phyloP scores from a whole-genome alignment of 2,113 vertebrate genomes.

The Lipophrys pholis region DNA sequence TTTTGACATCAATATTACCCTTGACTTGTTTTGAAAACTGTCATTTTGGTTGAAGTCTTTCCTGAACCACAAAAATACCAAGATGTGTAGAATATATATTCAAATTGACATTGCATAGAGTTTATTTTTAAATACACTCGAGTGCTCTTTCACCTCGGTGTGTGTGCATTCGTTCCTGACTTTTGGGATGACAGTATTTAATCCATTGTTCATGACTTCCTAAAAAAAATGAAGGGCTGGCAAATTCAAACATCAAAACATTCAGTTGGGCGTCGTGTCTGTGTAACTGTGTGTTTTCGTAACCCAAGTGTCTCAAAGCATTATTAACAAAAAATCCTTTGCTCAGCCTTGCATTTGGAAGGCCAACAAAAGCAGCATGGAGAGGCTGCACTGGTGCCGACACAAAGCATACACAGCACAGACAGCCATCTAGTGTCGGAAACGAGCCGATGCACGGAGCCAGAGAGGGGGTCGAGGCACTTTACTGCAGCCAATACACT shows the following conservation, averaged over 20 bases:
- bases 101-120: slow-evolving; percentile 68
- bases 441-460: slow-evolving; percentile 40
- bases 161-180: slow-evolving; percentile 60
- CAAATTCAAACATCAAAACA: slow-evolving; percentile 83
- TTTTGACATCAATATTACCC: slow-evolving; percentile 54
- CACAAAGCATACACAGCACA: slow-evolving; percentile 55
- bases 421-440: slow-evolving; percentile 76
- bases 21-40: slow-evolving; percentile 71
- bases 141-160: slow-evolving; percentile 69
- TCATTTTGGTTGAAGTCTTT: slow-evolving; percentile 64
- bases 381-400: slow-evolving; percentile 29
- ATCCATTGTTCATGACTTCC: slow-evolving; percentile 71
- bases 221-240: slow-evolving; percentile 62
- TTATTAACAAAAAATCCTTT: slow-evolving; percentile 77
- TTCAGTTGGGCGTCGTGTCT: slow-evolving; percentile 75
- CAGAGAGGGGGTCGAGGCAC: not conserved
- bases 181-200: slow-evolving; percentile 76
- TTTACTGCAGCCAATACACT: slow-evolving; percentile 16
- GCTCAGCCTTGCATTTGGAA: slow-evolving; percentile 67
- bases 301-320: slow-evolving; percentile 79
- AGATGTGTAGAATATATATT: slow-evolving; percentile 61
- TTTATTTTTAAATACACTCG: slow-evolving; percentile 80
- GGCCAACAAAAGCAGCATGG: slow-evolving; percentile 49
- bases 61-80: slow-evolving; percentile 29
- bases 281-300: slow-evolving; percentile 80